Percentiles rank a stretch among this genome's conserved stretches.
phyloP scores from a whole-genome alignment of 2,888 invertebrate species.

The Mamestra brassicae region DNA sequence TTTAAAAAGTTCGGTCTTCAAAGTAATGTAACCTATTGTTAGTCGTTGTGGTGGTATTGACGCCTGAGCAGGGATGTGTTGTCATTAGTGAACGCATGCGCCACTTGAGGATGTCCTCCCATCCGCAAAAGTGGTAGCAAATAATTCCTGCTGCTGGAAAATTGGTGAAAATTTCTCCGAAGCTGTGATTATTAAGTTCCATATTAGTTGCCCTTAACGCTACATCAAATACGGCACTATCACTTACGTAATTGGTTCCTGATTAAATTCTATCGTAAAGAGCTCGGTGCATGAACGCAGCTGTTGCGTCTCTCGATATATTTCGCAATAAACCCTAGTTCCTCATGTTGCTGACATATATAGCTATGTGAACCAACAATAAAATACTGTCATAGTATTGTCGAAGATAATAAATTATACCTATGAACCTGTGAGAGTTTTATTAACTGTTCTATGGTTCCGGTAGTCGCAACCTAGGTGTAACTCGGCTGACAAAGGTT shows the following conservation, averaged over 20 bases:
- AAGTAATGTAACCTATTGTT: too few relatives aligned
- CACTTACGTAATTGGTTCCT: constrained; percentile 69
- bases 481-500: not conserved
- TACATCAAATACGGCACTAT: constrained; percentile 31
- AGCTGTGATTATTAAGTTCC: not conserved
- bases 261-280: constrained; percentile 74
- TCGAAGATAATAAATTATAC: not conserved
- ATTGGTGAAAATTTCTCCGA: not conserved
- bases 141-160: constrained; percentile 9
- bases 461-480: not conserved
- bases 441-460: constrained; percentile 1
- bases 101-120: not conserved
- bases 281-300: constrained; percentile 69
- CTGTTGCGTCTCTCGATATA: constrained; percentile 69
- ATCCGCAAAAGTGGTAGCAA: not conserved
- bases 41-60: not conserved
- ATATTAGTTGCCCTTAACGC: constrained; percentile 12
- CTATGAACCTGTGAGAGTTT: constrained; percentile 2
- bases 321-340: constrained; percentile 43
- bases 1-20: too few relatives aligned
- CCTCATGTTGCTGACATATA: constrained; percentile 26
- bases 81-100: not conserved
- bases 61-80: too few relatives aligned
- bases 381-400: constrained; percentile 20
- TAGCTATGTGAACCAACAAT: constrained; percentile 24